These are phyloP conservation scores for Drosophila macrospina DNA, from an alignment of 2,888 invertebrate genomes.

Conservation along the genomic window DNA sequence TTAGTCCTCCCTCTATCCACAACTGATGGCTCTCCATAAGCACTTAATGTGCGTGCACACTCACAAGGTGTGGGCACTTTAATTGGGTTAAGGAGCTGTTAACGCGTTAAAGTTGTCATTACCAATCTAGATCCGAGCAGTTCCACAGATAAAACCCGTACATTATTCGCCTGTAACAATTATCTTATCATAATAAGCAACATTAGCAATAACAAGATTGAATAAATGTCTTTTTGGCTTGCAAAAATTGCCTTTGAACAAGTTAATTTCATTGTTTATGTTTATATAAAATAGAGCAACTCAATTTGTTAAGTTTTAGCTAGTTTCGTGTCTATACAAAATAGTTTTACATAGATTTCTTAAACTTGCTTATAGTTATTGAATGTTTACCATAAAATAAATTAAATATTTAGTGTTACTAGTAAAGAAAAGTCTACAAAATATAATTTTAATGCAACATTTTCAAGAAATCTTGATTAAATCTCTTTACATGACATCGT, in stretches of 20 bases:
- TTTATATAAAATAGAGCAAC: neutral
- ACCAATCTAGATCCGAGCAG: conserved; percentile 47
- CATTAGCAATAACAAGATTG: conserved; percentile 6
- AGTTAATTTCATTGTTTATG: neutral
- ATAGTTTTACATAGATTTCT: too few relatives aligned
- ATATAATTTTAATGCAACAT: too few relatives aligned
- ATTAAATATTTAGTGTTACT: too few relatives aligned
- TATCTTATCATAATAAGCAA: conserved; percentile 16
- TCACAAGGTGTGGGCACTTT: conserved; percentile 56
- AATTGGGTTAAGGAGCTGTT: conserved; percentile 79
- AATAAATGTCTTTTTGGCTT: conserved; percentile 2
- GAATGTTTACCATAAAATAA: too few relatives aligned
- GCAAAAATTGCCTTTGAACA: neutral
- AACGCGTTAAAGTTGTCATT: conserved; percentile 74
- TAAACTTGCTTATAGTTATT: too few relatives aligned
- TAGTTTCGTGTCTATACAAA: too few relatives aligned
- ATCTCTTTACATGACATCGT: too few relatives aligned
- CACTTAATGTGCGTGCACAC: conserved; percentile 70
- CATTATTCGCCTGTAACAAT: conserved; percentile 3
- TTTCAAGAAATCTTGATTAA: too few relatives aligned
- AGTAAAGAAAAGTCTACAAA: too few relatives aligned
- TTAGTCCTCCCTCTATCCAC: conserved; percentile 22
- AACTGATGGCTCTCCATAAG: conserved; percentile 30
- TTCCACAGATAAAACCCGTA: conserved; percentile 48
- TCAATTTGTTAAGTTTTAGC: too few relatives aligned